phyloP scores from a whole-genome alignment of 1,140 invertebrate genomes.

The Maconellicoccus hirsutus region DNA sequence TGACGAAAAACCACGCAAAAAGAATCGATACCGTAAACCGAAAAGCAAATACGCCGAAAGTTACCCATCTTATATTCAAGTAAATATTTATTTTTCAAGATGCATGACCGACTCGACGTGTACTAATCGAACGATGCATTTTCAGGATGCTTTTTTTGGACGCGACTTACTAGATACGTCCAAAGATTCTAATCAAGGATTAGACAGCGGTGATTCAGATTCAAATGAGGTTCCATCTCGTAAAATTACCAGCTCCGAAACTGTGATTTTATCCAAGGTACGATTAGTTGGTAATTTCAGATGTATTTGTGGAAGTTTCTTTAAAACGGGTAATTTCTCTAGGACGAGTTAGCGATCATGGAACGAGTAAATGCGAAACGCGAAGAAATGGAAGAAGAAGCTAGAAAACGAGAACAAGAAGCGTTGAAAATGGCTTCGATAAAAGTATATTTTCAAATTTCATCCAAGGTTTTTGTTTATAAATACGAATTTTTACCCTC shows the following conservation, averaged over 20 bases:
- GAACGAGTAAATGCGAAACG: conserved; percentile 47
- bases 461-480: no score
- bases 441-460: neutral
- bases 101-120: no score
- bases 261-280: conserved; percentile 46
- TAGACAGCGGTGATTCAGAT: conserved; percentile 40
- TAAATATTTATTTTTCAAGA: neutral
- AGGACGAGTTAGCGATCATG: conserved; percentile 53
- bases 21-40: conserved; percentile 67
- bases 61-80: conserved; percentile 77
- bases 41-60: conserved; percentile 86
- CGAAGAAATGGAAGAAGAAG: conserved; percentile 33
- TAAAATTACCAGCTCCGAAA: conserved; percentile 39
- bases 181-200: conserved; percentile 41
- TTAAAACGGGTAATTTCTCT: conserved; percentile 31
- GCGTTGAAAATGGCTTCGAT: neutral
- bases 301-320: neutral
- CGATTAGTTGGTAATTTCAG: conserved; percentile 26
- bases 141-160: conserved; percentile 78
- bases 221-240: conserved; percentile 34
- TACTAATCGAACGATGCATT: no score
- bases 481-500: neutral
- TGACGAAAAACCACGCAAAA: conserved; percentile 49
- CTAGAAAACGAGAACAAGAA: conserved; percentile 26
- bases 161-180: conserved; percentile 65